These are phyloP conservation scores for Xestia ashworthii DNA, from an alignment of 2,888 invertebrate species.

Conservation along the genomic window DNA sequence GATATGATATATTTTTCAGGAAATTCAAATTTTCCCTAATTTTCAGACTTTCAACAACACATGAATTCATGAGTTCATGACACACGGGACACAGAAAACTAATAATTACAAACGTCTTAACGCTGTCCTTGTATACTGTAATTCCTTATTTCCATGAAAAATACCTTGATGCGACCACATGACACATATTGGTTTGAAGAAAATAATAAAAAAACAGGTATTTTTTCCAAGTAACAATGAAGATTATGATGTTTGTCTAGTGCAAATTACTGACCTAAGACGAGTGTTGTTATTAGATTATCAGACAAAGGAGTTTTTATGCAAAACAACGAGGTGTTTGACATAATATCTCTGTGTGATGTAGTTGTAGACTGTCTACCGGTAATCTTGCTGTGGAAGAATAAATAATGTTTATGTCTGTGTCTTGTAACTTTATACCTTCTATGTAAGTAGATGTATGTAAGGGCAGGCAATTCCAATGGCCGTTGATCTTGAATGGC, in stretches of 20 bases:
- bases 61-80: not conserved
- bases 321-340: constrained; percentile 55
- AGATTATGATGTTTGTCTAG: constrained; percentile 26
- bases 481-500: constrained; percentile 13
- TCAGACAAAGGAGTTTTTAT: constrained; percentile 61
- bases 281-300: constrained; percentile 33
- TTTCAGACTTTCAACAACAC: constrained; percentile 21
- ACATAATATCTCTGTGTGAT: constrained; percentile 36
- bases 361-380: constrained; percentile 12
- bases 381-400: constrained; percentile 24
- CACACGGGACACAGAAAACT: constrained; percentile 27
- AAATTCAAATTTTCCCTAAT: not conserved
- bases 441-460: not conserved
- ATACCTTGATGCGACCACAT: constrained; percentile 64
- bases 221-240: constrained; percentile 35
- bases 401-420: constrained; percentile 24
- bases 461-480: not conserved
- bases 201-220: constrained; percentile 58
- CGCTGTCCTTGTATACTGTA: constrained; percentile 60
- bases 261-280: constrained; percentile 67
- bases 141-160: constrained; percentile 67
- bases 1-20: not conserved
- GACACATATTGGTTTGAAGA: constrained; percentile 59
- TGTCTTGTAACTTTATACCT: not conserved
- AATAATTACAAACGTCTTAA: constrained; percentile 42